Evolutionary conservation across 2,113 vertebrate species (phyloP), one percentile per base, ranked within the genome.

Genomic region (Cebidichthys violaceus): DNA sequence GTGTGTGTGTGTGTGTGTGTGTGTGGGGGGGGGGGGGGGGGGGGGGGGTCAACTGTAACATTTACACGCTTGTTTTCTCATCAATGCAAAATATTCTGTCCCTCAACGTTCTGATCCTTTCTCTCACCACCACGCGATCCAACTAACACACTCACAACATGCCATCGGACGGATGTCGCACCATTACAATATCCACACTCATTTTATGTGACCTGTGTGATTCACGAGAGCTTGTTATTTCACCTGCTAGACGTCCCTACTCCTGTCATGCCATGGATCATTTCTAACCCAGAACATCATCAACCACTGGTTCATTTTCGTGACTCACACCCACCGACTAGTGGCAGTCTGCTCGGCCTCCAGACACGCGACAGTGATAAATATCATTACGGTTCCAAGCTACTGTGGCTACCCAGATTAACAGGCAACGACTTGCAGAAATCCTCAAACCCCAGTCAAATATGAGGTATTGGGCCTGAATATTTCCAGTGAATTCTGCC

Each of bases 281-380:
- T 59, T 77, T 82, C 29, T 75, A 41, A 80, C 29, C 73, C 59
- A 65, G 62, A 69, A 60, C 57, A 80, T 81, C 79, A 82, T 70
- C 70, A 70, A 75, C 69, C 75, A 15, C 41, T 10, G 33, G 64
- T 29, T 45, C 61, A 22, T 75, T 79, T 70, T 60, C 59, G 41
- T 93, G 92, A 92, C 84, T 92, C 91, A 91, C 73, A 79, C 43
- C 70, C 79, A 70, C 75, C 62, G 57, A 84, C 86, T 81, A 87
- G 89, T 80, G 85, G 81, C 82, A 52, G 57, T 78, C 80, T 64
- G 37, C 82, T 90, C 45, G 31, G 43, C 60, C 52, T 86, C 70
- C 80, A 92, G 86, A 90, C 90, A 92, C 92, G 70, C 89, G 84
- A 85, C 90, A 75, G 41, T 90, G 85, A 88, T 88, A 84, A 90